A percentile compares a stretch with the other conserved stretches of the same genome.
Evolutionary conservation across 2,888 invertebrate genomes (phyloP).

Genomic region (Synanthedon vespiformis): DNA sequence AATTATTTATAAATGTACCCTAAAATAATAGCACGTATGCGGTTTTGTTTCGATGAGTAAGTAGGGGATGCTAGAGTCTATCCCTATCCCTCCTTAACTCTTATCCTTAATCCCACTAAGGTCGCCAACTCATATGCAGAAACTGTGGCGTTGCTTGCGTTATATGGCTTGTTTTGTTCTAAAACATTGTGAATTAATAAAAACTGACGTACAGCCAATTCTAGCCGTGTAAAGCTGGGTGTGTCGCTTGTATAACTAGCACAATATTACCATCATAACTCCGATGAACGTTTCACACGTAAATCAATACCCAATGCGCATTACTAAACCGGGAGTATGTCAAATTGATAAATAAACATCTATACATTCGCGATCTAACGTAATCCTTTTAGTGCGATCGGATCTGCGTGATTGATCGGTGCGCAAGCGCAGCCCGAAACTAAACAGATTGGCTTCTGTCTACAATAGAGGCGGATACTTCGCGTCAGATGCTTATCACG

Average conservation of each 20-base stretch:
- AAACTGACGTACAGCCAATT: too few relatives aligned
- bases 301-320: slow-evolving; percentile 54
- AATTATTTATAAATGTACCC: too few relatives aligned
- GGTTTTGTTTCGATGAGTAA: too few relatives aligned
- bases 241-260: not conserved
- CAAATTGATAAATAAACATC: slow-evolving; percentile 58
- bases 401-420: slow-evolving; percentile 42
- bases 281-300: slow-evolving; percentile 48
- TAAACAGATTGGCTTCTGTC: slow-evolving; percentile 21
- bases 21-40: too few relatives aligned
- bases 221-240: too few relatives aligned
- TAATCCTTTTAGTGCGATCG: slow-evolving; percentile 41
- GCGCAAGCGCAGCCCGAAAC: slow-evolving; percentile 17
- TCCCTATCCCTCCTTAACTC: too few relatives aligned
- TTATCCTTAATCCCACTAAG: too few relatives aligned
- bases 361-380: slow-evolving; percentile 14
- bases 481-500: not conserved
- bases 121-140: too few relatives aligned
- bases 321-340: slow-evolving; percentile 34
- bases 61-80: too few relatives aligned
- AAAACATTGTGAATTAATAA: too few relatives aligned
- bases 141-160: too few relatives aligned
- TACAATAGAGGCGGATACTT: not conserved
- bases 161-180: too few relatives aligned
- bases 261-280: slow-evolving; percentile 10